phyloP scores from a whole-genome alignment of 2,888 invertebrate genomes.

The Oscheius sp. region DNA sequence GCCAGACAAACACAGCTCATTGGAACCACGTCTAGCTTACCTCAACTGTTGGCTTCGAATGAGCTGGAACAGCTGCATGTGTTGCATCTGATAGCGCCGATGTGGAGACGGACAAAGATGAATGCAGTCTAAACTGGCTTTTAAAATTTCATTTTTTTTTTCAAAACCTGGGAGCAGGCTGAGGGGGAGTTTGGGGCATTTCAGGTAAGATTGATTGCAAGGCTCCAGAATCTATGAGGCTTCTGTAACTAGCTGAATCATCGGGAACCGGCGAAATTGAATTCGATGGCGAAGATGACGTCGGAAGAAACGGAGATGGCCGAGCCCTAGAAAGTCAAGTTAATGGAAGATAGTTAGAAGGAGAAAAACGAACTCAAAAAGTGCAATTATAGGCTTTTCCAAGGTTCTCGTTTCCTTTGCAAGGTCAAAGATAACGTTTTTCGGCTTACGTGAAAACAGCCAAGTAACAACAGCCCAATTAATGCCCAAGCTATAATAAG shows the following conservation, averaged over 20 bases:
- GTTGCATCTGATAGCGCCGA: conserved; percentile 42
- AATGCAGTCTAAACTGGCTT: conserved; percentile 40
- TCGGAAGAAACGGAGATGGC: conserved; percentile 47
- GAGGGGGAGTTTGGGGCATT: conserved; percentile 32
- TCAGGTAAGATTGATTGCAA: conserved; percentile 52
- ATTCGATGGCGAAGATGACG: conserved; percentile 31
- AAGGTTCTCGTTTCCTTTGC: too few relatives aligned
- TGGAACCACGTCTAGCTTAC: too few relatives aligned
- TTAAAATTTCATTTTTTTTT: too few relatives aligned
- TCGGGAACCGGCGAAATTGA: conserved; percentile 36
- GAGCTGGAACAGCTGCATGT: conserved; percentile 22
- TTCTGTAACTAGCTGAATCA: conserved; percentile 43
- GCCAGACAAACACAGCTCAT: too few relatives aligned
- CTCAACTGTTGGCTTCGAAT: conserved; percentile 55
- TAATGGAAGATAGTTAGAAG: not conserved
- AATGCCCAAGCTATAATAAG: too few relatives aligned
- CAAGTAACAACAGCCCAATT: too few relatives aligned
- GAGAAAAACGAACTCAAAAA: too few relatives aligned
- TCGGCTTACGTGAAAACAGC: too few relatives aligned
- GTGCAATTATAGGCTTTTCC: too few relatives aligned
- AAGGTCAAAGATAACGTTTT: too few relatives aligned
- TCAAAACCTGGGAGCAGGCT: conserved; percentile 45
- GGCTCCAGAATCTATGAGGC: conserved; percentile 46
- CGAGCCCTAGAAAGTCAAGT: conserved; percentile 32
- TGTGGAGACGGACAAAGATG: conserved; percentile 47